Evolutionary conservation across 2,113 vertebrate genomes (phyloP).

Genomic region (Paramormyrops kingsleyae): DNA sequence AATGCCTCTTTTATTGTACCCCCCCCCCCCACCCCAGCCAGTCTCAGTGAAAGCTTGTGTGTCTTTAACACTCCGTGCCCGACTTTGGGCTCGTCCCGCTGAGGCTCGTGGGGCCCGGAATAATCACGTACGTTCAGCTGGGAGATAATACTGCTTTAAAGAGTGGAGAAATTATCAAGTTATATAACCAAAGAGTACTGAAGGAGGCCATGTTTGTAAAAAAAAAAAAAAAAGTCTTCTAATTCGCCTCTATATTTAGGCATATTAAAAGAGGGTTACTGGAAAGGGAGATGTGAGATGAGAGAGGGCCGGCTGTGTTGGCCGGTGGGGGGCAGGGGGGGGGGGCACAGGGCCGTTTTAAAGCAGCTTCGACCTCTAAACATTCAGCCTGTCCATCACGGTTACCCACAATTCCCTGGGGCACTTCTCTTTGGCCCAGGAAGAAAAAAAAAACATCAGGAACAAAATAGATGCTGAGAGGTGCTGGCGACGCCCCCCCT

Average conservation of each 20-base stretch:
- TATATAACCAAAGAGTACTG: not conserved
- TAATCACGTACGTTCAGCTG: conserved; percentile 7
- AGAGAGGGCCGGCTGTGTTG: not conserved
- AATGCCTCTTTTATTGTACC: not conserved
- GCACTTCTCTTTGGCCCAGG: conserved; percentile 45
- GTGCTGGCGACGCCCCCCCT: conserved; percentile 48
- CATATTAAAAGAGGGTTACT: not conserved
- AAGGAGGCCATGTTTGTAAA: conserved; percentile 1
- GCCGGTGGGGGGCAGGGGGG: conserved; percentile 8
- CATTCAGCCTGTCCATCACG: conserved; percentile 58
- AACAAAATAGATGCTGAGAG: conserved; percentile 59
- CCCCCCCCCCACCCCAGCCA: not conserved
- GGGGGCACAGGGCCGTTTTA: conserved; percentile 44
- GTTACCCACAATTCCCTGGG: conserved; percentile 44
- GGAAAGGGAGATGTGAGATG: conserved; percentile 1
- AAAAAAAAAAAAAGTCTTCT: not conserved
- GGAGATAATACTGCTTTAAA: conserved; percentile 11
- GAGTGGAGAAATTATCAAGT: conserved; percentile 1
- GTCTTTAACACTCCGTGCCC: not conserved
- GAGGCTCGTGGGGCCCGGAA: not conserved
- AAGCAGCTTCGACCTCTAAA: conserved; percentile 55
- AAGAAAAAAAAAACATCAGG: conserved; percentile 40
- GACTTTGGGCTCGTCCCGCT: not conserved
- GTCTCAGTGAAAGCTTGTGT: not conserved
- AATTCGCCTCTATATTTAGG: conserved; percentile 1